Evolutionary conservation across 2,113 vertebrate species (phyloP).

Genomic region (Microcebus lehilahytsara): DNA sequence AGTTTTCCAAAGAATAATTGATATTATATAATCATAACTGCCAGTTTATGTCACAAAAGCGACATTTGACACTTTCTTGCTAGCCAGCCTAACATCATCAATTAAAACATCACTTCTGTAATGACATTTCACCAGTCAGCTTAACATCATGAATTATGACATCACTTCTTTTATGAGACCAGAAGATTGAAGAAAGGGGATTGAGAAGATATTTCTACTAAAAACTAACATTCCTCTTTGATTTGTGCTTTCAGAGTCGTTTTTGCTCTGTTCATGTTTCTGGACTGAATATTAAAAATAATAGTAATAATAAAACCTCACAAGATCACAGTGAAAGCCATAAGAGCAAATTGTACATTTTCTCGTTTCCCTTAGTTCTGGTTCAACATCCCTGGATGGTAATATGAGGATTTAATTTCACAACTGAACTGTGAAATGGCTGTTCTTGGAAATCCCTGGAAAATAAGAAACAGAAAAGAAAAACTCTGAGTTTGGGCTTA

Average conservation of each 20-base stretch:
- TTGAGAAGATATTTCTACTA: background rate
- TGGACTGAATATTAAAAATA: conserved; percentile 32
- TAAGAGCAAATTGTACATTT: conserved; percentile 42
- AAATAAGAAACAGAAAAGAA: conserved; percentile 67
- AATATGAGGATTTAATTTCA: conserved; percentile 64
- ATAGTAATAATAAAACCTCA: background rate
- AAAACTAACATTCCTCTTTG: conserved; percentile 25
- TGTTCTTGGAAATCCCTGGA: conserved; percentile 66
- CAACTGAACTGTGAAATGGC: conserved; percentile 50
- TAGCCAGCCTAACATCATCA: conserved; percentile 81
- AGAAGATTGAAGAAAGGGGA: conserved; percentile 63
- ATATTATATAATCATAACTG: conserved; percentile 86
- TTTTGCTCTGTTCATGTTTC: background rate
- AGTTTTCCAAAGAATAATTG: conserved; percentile 85
- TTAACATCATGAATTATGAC: conserved; percentile 82
- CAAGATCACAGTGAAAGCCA: conserved; percentile 30
- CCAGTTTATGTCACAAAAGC: conserved; percentile 84
- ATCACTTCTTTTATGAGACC: conserved; percentile 80
- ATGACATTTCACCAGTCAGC: conserved; percentile 80
- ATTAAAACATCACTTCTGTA: conserved; percentile 83
- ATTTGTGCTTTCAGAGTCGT: background rate
- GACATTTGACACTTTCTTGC: conserved; percentile 83
- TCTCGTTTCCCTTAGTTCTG: conserved; percentile 51
- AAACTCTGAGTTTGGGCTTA: conserved; percentile 51
- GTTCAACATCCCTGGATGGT: conserved; percentile 26